Evolutionary conservation across 2,888 invertebrate genomes (phyloP), one percentile per base, ranked within the genome.

Genomic region (Phanerotoma sp.): DNA sequence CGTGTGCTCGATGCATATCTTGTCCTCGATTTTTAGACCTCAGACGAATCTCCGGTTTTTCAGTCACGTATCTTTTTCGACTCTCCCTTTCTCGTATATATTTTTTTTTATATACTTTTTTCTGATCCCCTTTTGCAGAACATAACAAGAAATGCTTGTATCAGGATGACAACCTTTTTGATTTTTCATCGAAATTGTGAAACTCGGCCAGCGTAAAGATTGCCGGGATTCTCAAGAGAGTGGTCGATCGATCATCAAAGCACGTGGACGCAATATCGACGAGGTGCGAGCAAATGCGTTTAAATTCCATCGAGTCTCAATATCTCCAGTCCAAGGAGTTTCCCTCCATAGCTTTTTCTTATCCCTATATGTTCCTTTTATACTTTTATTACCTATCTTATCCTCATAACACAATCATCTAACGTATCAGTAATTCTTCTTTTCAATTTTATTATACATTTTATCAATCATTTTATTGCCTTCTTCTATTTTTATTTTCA

Each of bases 171-270:
- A 45, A 52, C 42, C 41, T 44, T 33, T 54, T 51, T 50, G 54
- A 55, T 52, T 48, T 51, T 44, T 15, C 46, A 46, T 54, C 32
- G 58, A 35, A 42, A 52, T 51, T 55, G 55, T 46, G 18, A 38
- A 56, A 58, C 54, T 51, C 58, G 58, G 56, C 45, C 38, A 54
- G 58, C 57, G 54, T 58, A 41, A 57, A 61, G 52, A 61, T 61
- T 58, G 56, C 54, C 16, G 51, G 51, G 51, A 60, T 47, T 58
- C 56, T 58, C 61, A 58, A 56, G 58, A 56, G 57, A 54, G 49
- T 38, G 52, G 50, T 49, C 58, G 54, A 61, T 61, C 57, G 57
- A 61, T 62, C 62, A 61, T 62, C 59, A 61, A 62, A 62, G 60
- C 60, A 56, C 56, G 54, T 54, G 55, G 57, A 55, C 51, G 60